Base-by-base conservation (phyloP, 2,797 vertebrate species). In the Coregonus sp. region DNA sequence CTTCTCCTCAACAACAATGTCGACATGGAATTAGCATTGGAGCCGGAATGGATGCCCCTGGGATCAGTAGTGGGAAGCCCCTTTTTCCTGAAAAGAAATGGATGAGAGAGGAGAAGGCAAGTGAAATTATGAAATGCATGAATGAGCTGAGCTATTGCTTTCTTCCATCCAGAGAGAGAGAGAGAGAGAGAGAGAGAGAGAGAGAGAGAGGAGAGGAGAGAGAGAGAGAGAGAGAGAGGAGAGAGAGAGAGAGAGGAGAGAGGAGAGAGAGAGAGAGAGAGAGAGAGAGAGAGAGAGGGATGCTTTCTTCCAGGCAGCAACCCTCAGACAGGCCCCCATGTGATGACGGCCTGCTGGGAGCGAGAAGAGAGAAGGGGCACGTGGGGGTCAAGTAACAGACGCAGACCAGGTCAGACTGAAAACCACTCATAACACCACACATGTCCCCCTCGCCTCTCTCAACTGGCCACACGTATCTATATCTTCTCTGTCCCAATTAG, bases 341-440 rank as follows among this genome's bases (percentile, higher is more conserved):
- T 16, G 70, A 78, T 3, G 7, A 18, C 20, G 69, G 20, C 76
- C 76, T 56, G 73, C 78, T 78, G 76, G 40, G 76, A 54, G 69
- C 70, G 68, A 20, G 16, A 25, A 54, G 63, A 25, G 18, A 65
- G 63, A 82, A 65, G 70, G 76, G 76, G 56, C 59, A 67, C 68
- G 51, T 54, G 47, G 69, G 63, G 74, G 81, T 89, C 79, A 81
- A 81, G 74, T 52, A 5, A 67, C 67, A 75, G 79, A 75, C 14
- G 16, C 71, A 70, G 77, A 69, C 47, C 78, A 73, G 69, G 74
- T 82, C 78, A 82, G 52, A 72, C 73, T 72, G 81, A 74, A 14
- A 56, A 56, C 72, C 40, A 47, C 40, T 12, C 40, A 12, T 47
- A 12, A 47, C 40, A 47, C 9, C 2, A 47, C 7, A 40, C 40